A percentile compares a stretch with the other conserved stretches of the same genome.
These are phyloP conservation scores for Xylota sylvarum DNA, from an alignment of 2,888 invertebrate species.

Conservation along the genomic window DNA sequence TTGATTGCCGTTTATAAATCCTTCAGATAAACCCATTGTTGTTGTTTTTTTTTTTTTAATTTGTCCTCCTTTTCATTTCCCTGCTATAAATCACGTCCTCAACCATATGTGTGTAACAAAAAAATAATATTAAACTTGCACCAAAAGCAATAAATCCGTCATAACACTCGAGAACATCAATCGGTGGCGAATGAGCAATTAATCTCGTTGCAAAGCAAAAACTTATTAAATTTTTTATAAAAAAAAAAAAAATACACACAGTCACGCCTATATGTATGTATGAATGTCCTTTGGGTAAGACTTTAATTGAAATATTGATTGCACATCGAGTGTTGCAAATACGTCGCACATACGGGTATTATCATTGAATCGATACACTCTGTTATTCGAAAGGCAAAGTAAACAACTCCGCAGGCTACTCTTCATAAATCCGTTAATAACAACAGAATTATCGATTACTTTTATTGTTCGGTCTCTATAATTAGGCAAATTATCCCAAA, in stretches of 20 bases:
- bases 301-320: constrained; percentile 19
- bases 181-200: constrained; percentile 10
- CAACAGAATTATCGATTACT: constrained; percentile 6
- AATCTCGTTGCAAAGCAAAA: neutral
- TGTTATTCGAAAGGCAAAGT: constrained; percentile 2
- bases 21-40: too few species aligned
- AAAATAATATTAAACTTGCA: neutral
- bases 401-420: neutral
- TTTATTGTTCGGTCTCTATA: neutral
- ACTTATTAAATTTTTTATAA: neutral
- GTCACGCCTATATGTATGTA: too few species aligned
- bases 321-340: neutral
- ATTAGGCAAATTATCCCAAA: constrained; percentile 26
- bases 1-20: too few species aligned
- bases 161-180: neutral
- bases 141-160: constrained; percentile 1
- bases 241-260: neutral
- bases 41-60: too few species aligned
- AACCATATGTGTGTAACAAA: neutral
- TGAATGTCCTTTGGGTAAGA: neutral
- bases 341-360: too few species aligned
- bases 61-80: too few species aligned
- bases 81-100: neutral
- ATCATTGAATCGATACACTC: constrained; percentile 20
- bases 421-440: neutral